Percentiles rank a stretch among this genome's conserved stretches.
Conservation (phyloP, 2,113 vertebrate genomes). For the Shinisaurus crocodilurus region DNA sequence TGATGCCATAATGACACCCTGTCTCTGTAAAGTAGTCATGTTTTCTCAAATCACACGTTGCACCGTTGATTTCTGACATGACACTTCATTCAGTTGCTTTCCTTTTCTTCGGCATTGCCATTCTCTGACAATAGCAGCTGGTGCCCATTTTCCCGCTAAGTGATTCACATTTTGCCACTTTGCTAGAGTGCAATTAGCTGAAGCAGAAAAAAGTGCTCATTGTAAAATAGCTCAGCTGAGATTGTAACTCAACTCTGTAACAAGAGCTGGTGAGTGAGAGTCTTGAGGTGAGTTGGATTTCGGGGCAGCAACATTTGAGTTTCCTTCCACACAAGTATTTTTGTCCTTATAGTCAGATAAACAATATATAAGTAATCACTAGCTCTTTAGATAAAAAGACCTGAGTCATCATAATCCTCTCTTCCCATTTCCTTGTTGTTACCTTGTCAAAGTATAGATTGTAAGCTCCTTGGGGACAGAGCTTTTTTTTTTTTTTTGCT, state of each 20-base stretch:
- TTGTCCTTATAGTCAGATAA: slow-evolving; percentile 12
- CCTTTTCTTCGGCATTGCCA: slow-evolving; percentile 70
- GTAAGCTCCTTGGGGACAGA: not conserved
- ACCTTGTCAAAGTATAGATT: not conserved
- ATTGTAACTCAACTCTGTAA: slow-evolving; percentile 68
- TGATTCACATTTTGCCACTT: slow-evolving; percentile 82
- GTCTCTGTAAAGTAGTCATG: slow-evolving; percentile 89
- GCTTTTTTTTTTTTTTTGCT: not conserved
- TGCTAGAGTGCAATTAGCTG: slow-evolving; percentile 80
- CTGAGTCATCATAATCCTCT: not conserved
- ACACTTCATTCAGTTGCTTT: slow-evolving; percentile 82
- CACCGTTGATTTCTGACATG: slow-evolving; percentile 88
- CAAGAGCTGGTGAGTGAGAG: slow-evolving; percentile 11
- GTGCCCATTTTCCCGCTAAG: slow-evolving; percentile 82
- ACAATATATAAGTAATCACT: not conserved
- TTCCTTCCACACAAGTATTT: not conserved
- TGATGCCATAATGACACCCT: slow-evolving; percentile 96
- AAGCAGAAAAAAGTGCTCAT: slow-evolving; percentile 68
- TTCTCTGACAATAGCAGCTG: slow-evolving; percentile 83
- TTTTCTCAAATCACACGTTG: slow-evolving; percentile 88
- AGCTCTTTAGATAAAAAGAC: not conserved
- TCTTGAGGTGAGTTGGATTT: slow-evolving; percentile 42
- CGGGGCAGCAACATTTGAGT: not conserved
- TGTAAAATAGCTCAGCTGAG: slow-evolving; percentile 57
- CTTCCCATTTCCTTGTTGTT: not conserved